These are phyloP conservation scores for Halictus rubicundus DNA, from an alignment of 1,140 invertebrate genomes.

Conservation along the genomic window DNA sequence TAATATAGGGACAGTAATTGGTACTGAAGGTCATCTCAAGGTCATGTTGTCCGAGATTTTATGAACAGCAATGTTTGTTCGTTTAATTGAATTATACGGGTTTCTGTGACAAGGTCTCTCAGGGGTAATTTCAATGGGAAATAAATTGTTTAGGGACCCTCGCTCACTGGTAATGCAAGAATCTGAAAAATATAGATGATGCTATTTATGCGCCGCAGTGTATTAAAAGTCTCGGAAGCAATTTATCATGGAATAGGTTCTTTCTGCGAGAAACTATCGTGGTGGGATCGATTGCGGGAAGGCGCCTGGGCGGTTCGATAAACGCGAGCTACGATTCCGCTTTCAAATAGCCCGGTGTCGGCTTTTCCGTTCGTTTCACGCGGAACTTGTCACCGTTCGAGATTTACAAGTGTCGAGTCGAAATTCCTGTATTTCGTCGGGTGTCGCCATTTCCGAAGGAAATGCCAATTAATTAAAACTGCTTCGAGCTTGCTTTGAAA, in stretches of 20 bases:
- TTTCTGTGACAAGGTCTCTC: too few species aligned
- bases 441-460: background rate
- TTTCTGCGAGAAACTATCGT: conserved; percentile 6
- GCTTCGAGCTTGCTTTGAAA: background rate
- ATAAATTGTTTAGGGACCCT: too few species aligned
- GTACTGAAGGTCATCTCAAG: too few species aligned
- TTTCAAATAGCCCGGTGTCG: background rate
- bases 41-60: too few species aligned
- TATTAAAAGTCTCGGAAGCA: conserved; percentile 32
- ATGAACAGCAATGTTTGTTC: too few species aligned
- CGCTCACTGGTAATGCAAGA: too few species aligned
- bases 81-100: too few species aligned
- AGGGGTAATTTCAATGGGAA: too few species aligned
- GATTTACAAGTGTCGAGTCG: conserved; percentile 1
- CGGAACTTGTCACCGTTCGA: background rate
- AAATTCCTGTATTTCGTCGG: background rate
- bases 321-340: background rate
- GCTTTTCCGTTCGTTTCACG: background rate
- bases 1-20: too few species aligned
- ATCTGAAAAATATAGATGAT: too few species aligned
- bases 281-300: background rate
- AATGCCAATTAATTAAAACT: background rate
- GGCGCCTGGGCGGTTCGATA: background rate
- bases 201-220: too few species aligned
- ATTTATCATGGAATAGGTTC: too few species aligned